These are phyloP conservation scores for Tinamus major DNA, from an alignment of 2,797 vertebrate genomes.

Conservation along the genomic window DNA sequence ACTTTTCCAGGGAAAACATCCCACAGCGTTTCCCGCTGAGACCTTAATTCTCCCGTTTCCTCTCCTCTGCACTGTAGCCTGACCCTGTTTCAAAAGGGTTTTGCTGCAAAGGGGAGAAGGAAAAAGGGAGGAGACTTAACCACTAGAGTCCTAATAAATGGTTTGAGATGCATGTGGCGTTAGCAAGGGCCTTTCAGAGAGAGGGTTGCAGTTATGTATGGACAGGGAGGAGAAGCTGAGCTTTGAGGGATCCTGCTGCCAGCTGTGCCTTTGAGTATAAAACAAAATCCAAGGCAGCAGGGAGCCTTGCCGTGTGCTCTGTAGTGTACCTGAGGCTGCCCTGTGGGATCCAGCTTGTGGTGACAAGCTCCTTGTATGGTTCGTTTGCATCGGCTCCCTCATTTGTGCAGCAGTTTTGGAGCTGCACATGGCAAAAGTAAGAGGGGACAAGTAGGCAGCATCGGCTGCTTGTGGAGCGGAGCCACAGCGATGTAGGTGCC, in stretches of 20 bases:
- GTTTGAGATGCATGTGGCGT: not conserved
- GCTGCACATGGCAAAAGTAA: not conserved
- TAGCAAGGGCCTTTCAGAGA: not conserved
- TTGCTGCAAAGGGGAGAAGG: not conserved
- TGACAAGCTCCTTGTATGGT: not conserved
- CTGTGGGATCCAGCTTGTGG: not conserved
- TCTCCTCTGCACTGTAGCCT: not conserved
- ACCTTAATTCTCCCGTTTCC: not conserved
- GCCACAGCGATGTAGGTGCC: too few species aligned
- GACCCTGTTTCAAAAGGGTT: not conserved
- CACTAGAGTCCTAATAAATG: not conserved
- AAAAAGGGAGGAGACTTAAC: not conserved
- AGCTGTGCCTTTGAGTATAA: not conserved
- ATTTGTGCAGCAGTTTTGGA: not conserved
- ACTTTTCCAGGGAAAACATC: not conserved
- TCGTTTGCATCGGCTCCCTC: not conserved
- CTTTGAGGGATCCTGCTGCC: not conserved
- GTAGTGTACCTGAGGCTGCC: not conserved
- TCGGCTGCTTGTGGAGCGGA: not conserved
- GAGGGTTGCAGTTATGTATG: not conserved
- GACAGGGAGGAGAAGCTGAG: not conserved
- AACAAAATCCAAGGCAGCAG: not conserved
- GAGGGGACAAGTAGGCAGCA: not conserved
- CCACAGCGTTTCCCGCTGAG: not conserved
- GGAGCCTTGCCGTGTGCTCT: not conserved